Evolutionary conservation across 2,797 vertebrate species (phyloP).

Genomic region (Chanos chanos): DNA sequence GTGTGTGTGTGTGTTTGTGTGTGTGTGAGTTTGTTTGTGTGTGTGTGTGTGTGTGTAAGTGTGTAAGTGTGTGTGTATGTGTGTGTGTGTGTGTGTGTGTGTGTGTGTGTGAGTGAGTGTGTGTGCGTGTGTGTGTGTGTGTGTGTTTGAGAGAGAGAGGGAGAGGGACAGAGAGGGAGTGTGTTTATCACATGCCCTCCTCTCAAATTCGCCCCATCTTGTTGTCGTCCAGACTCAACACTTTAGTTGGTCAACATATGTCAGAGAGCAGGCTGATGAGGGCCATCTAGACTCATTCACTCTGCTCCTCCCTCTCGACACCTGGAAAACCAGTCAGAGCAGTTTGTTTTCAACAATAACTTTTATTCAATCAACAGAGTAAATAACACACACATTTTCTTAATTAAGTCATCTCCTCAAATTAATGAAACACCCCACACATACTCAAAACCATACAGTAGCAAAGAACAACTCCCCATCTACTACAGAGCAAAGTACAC

Average conservation of each 20-base stretch:
- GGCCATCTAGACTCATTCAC: slow-evolving; percentile 13
- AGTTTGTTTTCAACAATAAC: too few relatives aligned
- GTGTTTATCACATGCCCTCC: slow-evolving; percentile 31
- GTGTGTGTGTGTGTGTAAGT: slow-evolving; percentile 6
- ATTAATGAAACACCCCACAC: too few relatives aligned
- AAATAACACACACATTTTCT: too few relatives aligned
- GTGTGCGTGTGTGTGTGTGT: background rate
- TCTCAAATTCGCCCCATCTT: slow-evolving; percentile 16
- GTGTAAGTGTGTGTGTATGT: background rate
- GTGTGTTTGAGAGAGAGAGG: slow-evolving; percentile 9
- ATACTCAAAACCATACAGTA: too few relatives aligned
- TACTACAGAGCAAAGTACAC: too few relatives aligned
- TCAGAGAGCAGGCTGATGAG: slow-evolving; percentile 40
- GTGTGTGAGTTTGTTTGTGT: slow-evolving; percentile 22
- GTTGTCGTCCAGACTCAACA: slow-evolving; percentile 40
- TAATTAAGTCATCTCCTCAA: too few relatives aligned
- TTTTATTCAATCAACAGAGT: too few relatives aligned
- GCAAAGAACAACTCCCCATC: too few relatives aligned
- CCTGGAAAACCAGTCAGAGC: too few relatives aligned
- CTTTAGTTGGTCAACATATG: slow-evolving; percentile 62
- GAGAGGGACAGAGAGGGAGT: background rate
- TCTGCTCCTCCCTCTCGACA: too few relatives aligned
- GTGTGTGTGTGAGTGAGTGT: slow-evolving; percentile 7
- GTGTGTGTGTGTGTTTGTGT: slow-evolving; percentile 4
- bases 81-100: slow-evolving; percentile 19